Base-by-base conservation (phyloP, 2,113 vertebrate species). In the Stegostoma tigrinum region DNA sequence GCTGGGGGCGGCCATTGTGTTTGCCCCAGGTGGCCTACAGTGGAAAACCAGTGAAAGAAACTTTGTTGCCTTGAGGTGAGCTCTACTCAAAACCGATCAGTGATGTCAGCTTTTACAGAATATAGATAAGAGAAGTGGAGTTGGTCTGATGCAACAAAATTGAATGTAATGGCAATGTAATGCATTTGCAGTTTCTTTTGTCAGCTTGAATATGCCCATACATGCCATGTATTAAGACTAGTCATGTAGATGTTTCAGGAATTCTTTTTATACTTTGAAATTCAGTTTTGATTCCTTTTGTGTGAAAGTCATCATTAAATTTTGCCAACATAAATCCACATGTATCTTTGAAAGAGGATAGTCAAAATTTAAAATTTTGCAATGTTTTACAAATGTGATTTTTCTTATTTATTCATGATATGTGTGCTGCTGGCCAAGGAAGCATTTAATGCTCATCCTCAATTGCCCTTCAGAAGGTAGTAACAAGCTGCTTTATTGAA, bases 41-140 rank as follows among this genome's bases (percentile, higher is more conserved):
- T 96, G 96, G 96, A 96, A 97, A 96, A 96, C 97, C 97, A 97
- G 96, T 97, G 97, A 96, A 97, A 96, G 96, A 96, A 95, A 96
- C 96, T 96, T 70, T 96, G 96, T 96, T 52, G 95, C 96, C 97
- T 96, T 97, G 97, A 97, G 96, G 96, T 96, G 96, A 97, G 97
- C 97, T 97, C 96, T 91, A 96, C 96, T 96, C 89, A 95, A 96
- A 96, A 96, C 96, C 80, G 95, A 97, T 96, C 86, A 96, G 96
- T 97, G 97, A 97, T 96, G 97, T 97, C 97, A 97, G 97, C 96
- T 87, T 48, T 96, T 95, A 95, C 96, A 96, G 96, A 97, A 96
- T 96, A 96, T 96, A 80, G 97, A 97, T 97, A 97, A 97, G 68
- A 19, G 94, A 45, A 48, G 42, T 48, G 94, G 67, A 68, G 67